Conservation (phyloP, 2,888 invertebrate genomes). For the Ochropleura leucogaster region DNA sequence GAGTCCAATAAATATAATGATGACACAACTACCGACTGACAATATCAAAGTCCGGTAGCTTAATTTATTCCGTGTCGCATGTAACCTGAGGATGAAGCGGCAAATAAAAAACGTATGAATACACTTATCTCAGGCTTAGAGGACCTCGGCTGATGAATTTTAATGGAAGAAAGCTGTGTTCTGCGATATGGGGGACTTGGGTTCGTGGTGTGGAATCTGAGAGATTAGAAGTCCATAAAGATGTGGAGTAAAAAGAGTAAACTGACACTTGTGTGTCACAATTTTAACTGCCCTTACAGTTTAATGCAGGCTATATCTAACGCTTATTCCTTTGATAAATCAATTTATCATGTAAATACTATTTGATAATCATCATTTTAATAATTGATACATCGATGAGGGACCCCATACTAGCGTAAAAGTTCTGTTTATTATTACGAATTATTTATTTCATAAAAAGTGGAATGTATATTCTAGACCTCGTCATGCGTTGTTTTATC, state of each 20-base stretch:
- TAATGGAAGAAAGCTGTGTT: constrained; percentile 63
- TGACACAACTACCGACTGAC: constrained; percentile 69
- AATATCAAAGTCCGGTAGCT: constrained; percentile 87
- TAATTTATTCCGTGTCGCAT: constrained; percentile 87
- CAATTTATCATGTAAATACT: no score
- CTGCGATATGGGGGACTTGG: constrained; percentile 48
- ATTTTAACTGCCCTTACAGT: neutral
- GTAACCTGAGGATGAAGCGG: constrained; percentile 70
- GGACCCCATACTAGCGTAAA: no score
- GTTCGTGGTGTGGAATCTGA: constrained; percentile 26
- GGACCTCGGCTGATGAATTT: constrained; percentile 63
- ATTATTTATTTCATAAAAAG: no score
- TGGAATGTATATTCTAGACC: neutral
- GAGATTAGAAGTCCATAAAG: constrained; percentile 40
- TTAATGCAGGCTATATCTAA: no score
- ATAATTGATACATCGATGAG: no score
- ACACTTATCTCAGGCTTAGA: constrained; percentile 73
- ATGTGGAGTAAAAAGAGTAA: neutral
- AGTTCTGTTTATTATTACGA: no score
- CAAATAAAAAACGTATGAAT: constrained; percentile 70
- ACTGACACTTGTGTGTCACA: neutral
- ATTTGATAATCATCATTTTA: no score
- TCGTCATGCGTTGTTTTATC: neutral
- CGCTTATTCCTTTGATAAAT: no score
- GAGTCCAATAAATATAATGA: constrained; percentile 70